Evolutionary conservation across 2,113 vertebrate genomes (phyloP).

Genomic region (Erythrolamprus reginae): DNA sequence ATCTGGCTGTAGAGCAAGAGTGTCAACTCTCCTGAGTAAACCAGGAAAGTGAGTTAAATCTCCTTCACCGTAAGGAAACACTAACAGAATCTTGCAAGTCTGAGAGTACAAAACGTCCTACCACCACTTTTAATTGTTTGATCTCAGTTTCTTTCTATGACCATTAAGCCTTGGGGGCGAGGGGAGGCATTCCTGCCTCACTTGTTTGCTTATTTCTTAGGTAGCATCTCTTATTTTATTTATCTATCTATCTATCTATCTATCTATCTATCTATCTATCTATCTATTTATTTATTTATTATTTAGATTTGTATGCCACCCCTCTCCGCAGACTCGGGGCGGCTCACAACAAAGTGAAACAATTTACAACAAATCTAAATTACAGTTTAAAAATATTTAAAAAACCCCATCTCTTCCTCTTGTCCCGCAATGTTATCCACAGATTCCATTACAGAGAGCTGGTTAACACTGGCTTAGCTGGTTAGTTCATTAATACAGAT

Average conservation of each 20-base stretch:
- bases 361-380: too few relatives aligned
- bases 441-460: background rate
- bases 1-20: constrained; percentile 32
- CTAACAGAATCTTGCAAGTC: background rate
- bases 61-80: background rate
- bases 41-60: background rate
- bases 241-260: too few relatives aligned
- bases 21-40: background rate
- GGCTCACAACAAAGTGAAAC: too few relatives aligned
- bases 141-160: background rate
- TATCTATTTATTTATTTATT: too few relatives aligned
- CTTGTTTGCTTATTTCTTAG: constrained; percentile 19
- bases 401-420: constrained; percentile 40
- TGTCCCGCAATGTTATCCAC: background rate
- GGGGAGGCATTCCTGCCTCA: background rate
- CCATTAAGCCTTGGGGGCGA: background rate
- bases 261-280: too few relatives aligned
- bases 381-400: too few relatives aligned
- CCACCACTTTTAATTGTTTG: background rate
- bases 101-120: background rate
- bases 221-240: constrained; percentile 50
- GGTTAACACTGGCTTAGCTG: background rate
- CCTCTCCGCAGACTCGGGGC: too few relatives aligned
- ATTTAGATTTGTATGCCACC: too few relatives aligned
- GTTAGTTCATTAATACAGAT: background rate